A percentile compares a stretch with the other conserved stretches of the same genome.
phyloP scores from a whole-genome alignment of 2,797 vertebrate genomes.

The Triplophysa bombifrons region DNA sequence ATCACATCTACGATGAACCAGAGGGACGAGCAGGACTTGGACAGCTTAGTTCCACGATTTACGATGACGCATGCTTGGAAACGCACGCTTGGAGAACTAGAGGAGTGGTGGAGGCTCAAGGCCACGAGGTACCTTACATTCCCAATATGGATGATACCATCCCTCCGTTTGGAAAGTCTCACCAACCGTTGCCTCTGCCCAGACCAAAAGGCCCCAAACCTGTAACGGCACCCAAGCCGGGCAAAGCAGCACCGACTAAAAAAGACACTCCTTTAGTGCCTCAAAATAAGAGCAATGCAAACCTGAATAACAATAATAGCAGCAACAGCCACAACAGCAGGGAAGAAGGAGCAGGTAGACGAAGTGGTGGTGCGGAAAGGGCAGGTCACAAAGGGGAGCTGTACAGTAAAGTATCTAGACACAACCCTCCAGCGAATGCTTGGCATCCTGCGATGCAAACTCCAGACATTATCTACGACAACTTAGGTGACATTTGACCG shows the following conservation, averaged over 20 bases:
- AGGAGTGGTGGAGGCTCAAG: constrained; percentile 63
- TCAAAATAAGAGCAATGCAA: constrained; percentile 61
- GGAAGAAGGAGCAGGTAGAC: constrained; percentile 31
- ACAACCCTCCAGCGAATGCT: constrained; percentile 53
- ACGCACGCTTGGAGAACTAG: constrained; percentile 75
- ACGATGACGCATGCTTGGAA: constrained; percentile 79
- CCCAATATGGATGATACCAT: constrained; percentile 70
- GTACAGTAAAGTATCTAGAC: constrained; percentile 84
- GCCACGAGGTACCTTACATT: constrained; percentile 77
- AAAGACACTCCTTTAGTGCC: constrained; percentile 68
- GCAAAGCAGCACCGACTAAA: constrained; percentile 57
- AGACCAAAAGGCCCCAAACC: constrained; percentile 80
- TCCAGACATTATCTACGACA: constrained; percentile 81
- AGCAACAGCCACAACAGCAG: constrained; percentile 60
- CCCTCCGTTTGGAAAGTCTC: constrained; percentile 62
- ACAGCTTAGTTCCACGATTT: constrained; percentile 66
- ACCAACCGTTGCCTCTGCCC: constrained; percentile 45
- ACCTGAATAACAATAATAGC: constrained; percentile 79
- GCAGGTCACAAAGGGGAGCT: constrained; percentile 72
- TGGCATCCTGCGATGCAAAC: constrained; percentile 66
- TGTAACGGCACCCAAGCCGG: constrained; percentile 83
- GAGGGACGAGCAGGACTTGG: constrained; percentile 76
- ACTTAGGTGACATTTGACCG: constrained; percentile 73
- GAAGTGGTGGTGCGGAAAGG: constrained; percentile 53
- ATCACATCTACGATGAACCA: constrained; percentile 94